These are phyloP conservation scores for Paedocypris sp. DNA, from an alignment of 2,113 vertebrate species.

Conservation along the genomic window DNA sequence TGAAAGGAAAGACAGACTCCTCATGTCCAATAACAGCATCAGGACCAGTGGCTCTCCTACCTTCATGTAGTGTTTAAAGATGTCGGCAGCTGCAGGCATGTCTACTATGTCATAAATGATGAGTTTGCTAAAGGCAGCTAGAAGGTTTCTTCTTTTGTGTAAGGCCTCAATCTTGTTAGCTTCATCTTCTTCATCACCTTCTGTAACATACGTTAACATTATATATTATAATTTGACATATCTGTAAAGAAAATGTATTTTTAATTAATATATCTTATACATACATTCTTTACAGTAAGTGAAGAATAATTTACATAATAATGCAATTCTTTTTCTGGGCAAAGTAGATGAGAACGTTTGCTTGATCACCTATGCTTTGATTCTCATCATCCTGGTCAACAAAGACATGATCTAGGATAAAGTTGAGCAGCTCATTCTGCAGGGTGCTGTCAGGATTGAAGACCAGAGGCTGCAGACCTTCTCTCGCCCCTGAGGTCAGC, in stretches of 20 bases:
- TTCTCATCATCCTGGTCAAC: conserved; percentile 97
- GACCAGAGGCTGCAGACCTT: conserved; percentile 85
- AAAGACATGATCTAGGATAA: conserved; percentile 95
- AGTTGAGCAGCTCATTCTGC: conserved; percentile 90
- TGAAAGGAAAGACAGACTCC: too few species aligned
- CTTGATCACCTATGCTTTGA: conserved; percentile 89
- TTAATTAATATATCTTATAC: too few species aligned
- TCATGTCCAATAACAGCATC: too few species aligned
- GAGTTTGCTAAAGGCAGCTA: conserved; percentile 95
- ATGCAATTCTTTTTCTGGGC: too few species aligned
- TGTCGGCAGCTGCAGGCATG: conserved; percentile 95
- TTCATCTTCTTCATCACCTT: conserved; percentile 96
- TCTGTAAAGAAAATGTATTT: too few species aligned
- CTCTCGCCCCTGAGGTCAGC: conserved; percentile 78
- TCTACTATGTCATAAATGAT: conserved; percentile 97
- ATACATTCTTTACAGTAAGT: too few species aligned
- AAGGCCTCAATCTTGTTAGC: conserved; percentile 98
- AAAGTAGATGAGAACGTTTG: neutral
- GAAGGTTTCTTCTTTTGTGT: conserved; percentile 92
- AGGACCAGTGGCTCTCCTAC: conserved; percentile 46
- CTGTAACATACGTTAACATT: conserved; percentile 44
- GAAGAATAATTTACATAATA: too few species aligned
- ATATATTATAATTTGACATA: neutral
- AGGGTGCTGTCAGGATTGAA: conserved; percentile 91
- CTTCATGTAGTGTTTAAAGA: conserved; percentile 99